Base-by-base conservation (phyloP, 2,113 vertebrate genomes). In the Oceanodroma tethys region DNA sequence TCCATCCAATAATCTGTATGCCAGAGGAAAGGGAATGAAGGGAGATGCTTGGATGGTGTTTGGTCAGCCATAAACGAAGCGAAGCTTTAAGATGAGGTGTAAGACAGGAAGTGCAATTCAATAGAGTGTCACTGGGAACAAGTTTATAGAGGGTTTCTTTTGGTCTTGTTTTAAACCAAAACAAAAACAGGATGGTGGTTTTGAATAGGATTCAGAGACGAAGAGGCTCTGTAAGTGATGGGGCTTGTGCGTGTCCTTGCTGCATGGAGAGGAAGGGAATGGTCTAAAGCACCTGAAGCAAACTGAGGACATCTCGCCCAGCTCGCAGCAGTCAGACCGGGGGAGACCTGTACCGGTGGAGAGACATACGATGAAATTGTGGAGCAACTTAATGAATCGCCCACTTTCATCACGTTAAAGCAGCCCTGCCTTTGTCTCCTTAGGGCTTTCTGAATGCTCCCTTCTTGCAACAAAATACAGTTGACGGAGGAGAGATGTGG, bases 161-260 rank as follows among this genome's bases (percentile, higher is more conserved):
- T 82, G 90, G 93, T 95, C 78, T 82, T 85, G 40, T 82, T 96
- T 94, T 65, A 91, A 95, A 93, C 48, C 70, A 60, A 96, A 96
- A 79, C 73, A 89, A 85, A 87, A 74, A 13, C 88, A 93, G 89
- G 89, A 81, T 91, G 70, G 68, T 86, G 66, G 62, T 89, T 95
- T 87, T 89, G 56, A 94, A 30, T 43, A 87, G 88, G 48, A 81
- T 75, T 95, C 52, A 23, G 88, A 70, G 68, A 56, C 7, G 14
- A 76, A 43, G 60, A 91, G 71, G 34, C 60, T 56, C 18, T 80
- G 18, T 70, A 21, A 92, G 76, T 53, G 80, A 50, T 68, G 66
- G 58, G 22, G 8, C 70, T 55, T 73, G 14, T 45, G 45, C 4
- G 1, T 73, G 67, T 75, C 73, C 47, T 81, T 63, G 40, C 36